Percentiles rank a stretch among this genome's conserved stretches.
Conservation (phyloP, 2,888 invertebrate species). For the Acleris laterana region DNA sequence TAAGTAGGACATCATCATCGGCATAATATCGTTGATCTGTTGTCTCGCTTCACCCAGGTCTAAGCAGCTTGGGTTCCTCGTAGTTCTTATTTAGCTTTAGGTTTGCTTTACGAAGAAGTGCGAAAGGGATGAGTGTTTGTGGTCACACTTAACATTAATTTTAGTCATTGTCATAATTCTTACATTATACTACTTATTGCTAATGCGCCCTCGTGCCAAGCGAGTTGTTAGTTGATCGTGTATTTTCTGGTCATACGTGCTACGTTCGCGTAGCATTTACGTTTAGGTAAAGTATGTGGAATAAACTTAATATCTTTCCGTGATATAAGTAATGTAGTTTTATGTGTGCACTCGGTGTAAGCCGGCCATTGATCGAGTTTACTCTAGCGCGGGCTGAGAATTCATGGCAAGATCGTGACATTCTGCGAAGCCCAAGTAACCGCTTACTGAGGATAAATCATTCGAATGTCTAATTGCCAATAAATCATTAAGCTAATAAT, state of each 20-base stretch:
- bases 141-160: slow-evolving; percentile 73
- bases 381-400: slow-evolving; percentile 21
- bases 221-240: slow-evolving; percentile 72
- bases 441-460: slow-evolving; percentile 6
- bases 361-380: slow-evolving; percentile 35
- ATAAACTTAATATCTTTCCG: slow-evolving; percentile 56
- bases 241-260: slow-evolving; percentile 82
- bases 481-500: not conserved
- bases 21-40: slow-evolving; percentile 67
- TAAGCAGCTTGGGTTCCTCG: slow-evolving; percentile 64
- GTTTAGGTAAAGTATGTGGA: slow-evolving; percentile 60
- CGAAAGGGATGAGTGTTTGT: slow-evolving; percentile 73
- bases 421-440: slow-evolving; percentile 9
- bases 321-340: slow-evolving; percentile 55
- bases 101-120: slow-evolving; percentile 68
- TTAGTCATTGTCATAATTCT: slow-evolving; percentile 64
- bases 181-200: slow-evolving; percentile 58
- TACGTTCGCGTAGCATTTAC: slow-evolving; percentile 57
- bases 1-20: slow-evolving; percentile 57
- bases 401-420: slow-evolving; percentile 7
- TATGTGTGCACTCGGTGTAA: slow-evolving; percentile 51
- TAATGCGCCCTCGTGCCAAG: slow-evolving; percentile 62
- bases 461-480: slow-evolving; percentile 4
- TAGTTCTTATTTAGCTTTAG: slow-evolving; percentile 71
- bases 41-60: slow-evolving; percentile 67